A percentile compares a stretch with the other conserved stretches of the same genome.
phyloP scores from a whole-genome alignment of 2,888 invertebrate species.

The Caenorhabditis wallacei region DNA sequence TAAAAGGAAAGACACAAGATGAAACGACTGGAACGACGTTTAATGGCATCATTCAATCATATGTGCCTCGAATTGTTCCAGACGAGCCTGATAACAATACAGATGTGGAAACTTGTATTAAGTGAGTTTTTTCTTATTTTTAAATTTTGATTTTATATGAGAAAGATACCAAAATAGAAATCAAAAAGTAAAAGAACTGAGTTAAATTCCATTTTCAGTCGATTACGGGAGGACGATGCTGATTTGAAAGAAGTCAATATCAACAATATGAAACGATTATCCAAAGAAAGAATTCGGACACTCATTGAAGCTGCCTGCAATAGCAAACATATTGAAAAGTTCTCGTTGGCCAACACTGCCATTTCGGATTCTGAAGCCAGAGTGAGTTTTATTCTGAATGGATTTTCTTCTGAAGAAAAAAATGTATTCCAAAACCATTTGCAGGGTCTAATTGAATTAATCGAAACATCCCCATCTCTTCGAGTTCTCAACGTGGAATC shows the following conservation, averaged over 20 bases:
- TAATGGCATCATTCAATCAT: constrained; percentile 87
- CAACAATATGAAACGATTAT: constrained; percentile 98
- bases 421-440: too few relatives aligned
- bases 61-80: constrained; percentile 93
- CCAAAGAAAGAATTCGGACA: constrained; percentile 90
- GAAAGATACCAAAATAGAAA: too few relatives aligned
- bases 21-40: constrained; percentile 82
- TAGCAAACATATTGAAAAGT: constrained; percentile 93
- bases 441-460: constrained; percentile 80
- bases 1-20: constrained; percentile 84
- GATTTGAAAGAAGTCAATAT: constrained; percentile 95
- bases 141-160: neutral
- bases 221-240: constrained; percentile 90
- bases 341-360: constrained; percentile 95
- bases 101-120: constrained; percentile 94
- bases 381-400: constrained; percentile 81
- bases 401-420: neutral
- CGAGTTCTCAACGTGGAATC: constrained; percentile 88
- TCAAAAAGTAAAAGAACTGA: too few relatives aligned
- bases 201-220: constrained; percentile 73
- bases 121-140: constrained; percentile 85
- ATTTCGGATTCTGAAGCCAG: constrained; percentile 92
- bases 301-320: constrained; percentile 91
- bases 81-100: constrained; percentile 97
- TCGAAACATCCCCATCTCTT: constrained; percentile 84